phyloP scores from a whole-genome alignment of 2,113 vertebrate species.

The Guaruba guarouba region DNA sequence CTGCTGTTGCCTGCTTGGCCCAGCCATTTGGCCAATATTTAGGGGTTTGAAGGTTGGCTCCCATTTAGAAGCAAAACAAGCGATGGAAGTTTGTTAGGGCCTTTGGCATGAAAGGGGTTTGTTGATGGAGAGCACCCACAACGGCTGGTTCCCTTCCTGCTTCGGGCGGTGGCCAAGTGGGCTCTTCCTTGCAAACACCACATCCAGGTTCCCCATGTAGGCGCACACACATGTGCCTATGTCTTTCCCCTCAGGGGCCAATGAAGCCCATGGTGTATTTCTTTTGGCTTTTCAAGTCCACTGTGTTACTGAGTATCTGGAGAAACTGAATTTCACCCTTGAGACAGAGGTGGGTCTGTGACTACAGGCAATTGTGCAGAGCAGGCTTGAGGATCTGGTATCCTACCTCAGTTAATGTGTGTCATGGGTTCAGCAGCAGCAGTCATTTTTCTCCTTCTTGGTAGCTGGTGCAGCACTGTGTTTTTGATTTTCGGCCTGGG shows the following conservation, averaged over 20 bases:
- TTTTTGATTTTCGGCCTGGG: too few species aligned
- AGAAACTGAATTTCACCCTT: neutral
- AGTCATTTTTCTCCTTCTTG: too few species aligned
- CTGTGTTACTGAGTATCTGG: neutral
- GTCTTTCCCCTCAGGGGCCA: neutral
- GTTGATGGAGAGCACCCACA: neutral
- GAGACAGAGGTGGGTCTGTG: neutral
- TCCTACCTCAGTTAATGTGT: neutral
- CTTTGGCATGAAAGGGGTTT: neutral
- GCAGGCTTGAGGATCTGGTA: neutral
- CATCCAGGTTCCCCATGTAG: accelerated
- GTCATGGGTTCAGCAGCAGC: too few species aligned
- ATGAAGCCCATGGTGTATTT: neutral
- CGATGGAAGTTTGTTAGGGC: neutral
- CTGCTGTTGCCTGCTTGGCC: neutral
- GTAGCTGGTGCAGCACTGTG: too few species aligned
- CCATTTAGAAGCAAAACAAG: neutral
- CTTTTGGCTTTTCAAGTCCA: neutral
- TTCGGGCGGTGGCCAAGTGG: accelerated
- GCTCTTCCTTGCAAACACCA: neutral
- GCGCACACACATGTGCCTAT: accelerated
- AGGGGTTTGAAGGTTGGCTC: neutral
- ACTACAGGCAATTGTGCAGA: neutral
- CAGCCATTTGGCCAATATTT: neutral
- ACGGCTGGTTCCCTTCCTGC: accelerated